Percentiles rank a stretch among this genome's conserved stretches.
phyloP scores from a whole-genome alignment of 2,888 invertebrate genomes.

The Brenthis daphne region DNA sequence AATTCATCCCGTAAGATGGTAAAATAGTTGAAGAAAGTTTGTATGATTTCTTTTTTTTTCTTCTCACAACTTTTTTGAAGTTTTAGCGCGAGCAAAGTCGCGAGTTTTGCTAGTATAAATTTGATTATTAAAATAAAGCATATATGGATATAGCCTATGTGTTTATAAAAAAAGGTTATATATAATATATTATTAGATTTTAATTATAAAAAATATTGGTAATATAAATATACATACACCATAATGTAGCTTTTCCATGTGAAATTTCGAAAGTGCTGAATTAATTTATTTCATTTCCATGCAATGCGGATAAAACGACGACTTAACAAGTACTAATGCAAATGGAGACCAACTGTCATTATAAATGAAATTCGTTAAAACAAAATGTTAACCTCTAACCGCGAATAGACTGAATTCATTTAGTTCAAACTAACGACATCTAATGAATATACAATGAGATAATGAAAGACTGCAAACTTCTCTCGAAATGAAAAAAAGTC shows the following conservation, averaged over 20 bases:
- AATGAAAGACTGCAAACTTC: slow-evolving; percentile 20
- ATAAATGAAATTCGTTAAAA: slow-evolving; percentile 23
- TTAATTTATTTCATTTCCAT: slow-evolving; percentile 15
- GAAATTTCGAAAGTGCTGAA: neutral
- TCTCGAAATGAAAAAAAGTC: slow-evolving; percentile 7
- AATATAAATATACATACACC: neutral
- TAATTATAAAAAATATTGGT: too few relatives aligned
- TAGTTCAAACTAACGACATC: slow-evolving; percentile 20
- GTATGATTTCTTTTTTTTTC: too few relatives aligned
- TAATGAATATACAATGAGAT: slow-evolving; percentile 24
- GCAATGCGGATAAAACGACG: neutral
- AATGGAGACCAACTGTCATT: slow-evolving; percentile 24
- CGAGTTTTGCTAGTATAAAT: too few relatives aligned
- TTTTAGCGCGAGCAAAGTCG: too few relatives aligned
- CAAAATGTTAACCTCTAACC: slow-evolving; percentile 28
- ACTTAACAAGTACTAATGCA: slow-evolving; percentile 21
- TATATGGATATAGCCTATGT: too few relatives aligned
- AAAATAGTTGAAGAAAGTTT: too few relatives aligned
- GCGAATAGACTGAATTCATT: slow-evolving; percentile 23
- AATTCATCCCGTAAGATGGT: too few relatives aligned
- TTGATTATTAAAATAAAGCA: too few relatives aligned
- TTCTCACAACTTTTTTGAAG: too few relatives aligned
- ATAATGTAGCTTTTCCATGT: neutral
- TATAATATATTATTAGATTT: too few relatives aligned
- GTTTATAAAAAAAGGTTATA: too few relatives aligned